Evolutionary conservation across 2,113 vertebrate species (phyloP), one percentile per base, ranked within the genome.

Genomic region (Epinephelus moara): DNA sequence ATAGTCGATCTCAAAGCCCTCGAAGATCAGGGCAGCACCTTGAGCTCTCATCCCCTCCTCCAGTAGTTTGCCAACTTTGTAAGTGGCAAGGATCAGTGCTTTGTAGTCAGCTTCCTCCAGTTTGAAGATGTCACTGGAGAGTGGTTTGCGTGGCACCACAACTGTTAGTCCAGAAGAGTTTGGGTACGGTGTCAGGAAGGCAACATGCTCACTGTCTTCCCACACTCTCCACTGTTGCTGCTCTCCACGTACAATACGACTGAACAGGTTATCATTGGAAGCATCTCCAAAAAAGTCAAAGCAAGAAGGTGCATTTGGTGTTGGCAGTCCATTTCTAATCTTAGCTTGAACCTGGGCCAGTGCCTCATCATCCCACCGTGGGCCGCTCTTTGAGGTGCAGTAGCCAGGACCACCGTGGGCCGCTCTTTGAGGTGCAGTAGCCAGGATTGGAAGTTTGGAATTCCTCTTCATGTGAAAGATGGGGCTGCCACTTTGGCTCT

Each of bases 201-300:
- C 95, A 57, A 96, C 94, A 81, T 96, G 93, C 45, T 92, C 75
- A 55, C 59, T 88, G 83, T 96, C 95, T 79, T 96, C 96, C 96
- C 96, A 96, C 12, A 96, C 91, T 64, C 96, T 89, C 96, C 96
- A 96, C 62, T 96, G 96, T 80, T 93, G 70, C 88, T 95, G 93
- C 70, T 95, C 87, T 17, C 96, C 96, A 30, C 91, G 90, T 14
- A 96, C 92, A 78, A 96, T 95, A 15, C 91, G 93, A 21, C 93
- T 92, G 80, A 96, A 96, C 10, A 96, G 83, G 78, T 89, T 81
- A 21, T 87, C 42, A 68, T 91, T 23, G 4, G 88, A 89, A 18
- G 74, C 70, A 25, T 95, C 88, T 27, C 95, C 96, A 27, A 88
- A 83, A 59, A 92, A 95, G 42, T 94, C 92, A 88, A 92, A 94